Evolutionary conservation across 30 jellyfish, hydroid and myxozoan species (phyloP), one percentile per base, ranked within the genome.

Genomic region (Cassiopea andromeda): DNA sequence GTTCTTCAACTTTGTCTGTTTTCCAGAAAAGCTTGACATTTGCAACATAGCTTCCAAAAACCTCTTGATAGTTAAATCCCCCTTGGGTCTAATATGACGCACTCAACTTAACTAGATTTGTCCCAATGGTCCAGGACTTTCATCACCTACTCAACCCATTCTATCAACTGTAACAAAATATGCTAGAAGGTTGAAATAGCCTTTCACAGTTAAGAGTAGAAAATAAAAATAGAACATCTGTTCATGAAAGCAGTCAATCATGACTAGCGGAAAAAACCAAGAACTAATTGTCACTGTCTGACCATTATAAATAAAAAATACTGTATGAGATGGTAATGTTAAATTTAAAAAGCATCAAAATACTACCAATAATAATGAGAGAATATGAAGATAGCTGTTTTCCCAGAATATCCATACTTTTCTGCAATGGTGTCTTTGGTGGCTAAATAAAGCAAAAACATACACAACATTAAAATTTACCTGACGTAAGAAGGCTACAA

Each of bases 371-470:
- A 2, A 93, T 93, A 76, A 93, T 58, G 69, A 93, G 50, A 59
- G 98, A 93, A 80, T 93, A 93, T 45, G 98, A 61, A 3, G 98
- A 93, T 50, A 93, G 69, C 78, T 93, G 98, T 73, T 88, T 88
- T 49, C 98, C 98, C 38, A 93, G 84, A 14, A 79, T 80, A 79
- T 93, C 98, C 98, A 93, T 93, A 60, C 98, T 93, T 73, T 75
- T 93, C 70, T 93, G 98, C 38, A 93, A 77, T 16, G 98, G 98
- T 54, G 98, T 93, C 70, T 93, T 93, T 19, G 98, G 98, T 18
- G 98, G 98, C 98, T 93, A 83, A 8, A 60, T 81, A 13, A 46
- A 54, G 38, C 38, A 27, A 27, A 27, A 27, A 27, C 38, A 27
- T 27, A 27, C 38, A 27, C 38, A 27, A 27, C 38, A 27, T 27